Conservation (phyloP, 2,113 vertebrate species). For the Isurus oxyrinchus region DNA sequence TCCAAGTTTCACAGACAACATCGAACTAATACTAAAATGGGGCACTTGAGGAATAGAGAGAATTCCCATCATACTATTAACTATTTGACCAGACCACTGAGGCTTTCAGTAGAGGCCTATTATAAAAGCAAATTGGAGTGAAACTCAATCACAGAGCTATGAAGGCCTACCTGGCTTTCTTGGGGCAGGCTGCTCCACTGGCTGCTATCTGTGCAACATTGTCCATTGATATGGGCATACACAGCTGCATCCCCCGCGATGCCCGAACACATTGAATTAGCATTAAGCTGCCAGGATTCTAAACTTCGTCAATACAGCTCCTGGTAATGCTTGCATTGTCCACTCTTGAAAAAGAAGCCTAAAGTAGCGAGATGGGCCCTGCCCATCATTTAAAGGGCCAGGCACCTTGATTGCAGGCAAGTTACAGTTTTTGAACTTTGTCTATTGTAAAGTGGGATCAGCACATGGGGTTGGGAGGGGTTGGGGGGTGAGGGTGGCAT, state of each 20-base stretch:
- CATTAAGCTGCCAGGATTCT: neutral
- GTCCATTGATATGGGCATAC: neutral
- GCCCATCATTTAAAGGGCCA: neutral
- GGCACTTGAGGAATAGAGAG: neutral
- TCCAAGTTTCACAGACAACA: neutral
- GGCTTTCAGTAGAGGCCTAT: neutral
- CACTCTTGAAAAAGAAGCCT: neutral
- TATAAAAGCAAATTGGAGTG: neutral
- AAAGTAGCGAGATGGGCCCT: neutral
- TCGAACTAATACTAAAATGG: neutral
- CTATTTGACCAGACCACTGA: neutral
- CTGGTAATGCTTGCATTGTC: neutral
- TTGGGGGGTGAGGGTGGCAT: too few relatives aligned
- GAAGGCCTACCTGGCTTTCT: neutral
- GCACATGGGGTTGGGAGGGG: too few relatives aligned
- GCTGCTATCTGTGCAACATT: neutral
- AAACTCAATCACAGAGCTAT: neutral
- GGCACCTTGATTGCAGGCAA: neutral
- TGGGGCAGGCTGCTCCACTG: neutral
- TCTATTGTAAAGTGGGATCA: neutral
- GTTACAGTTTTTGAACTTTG: neutral
- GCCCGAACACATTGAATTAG: neutral
- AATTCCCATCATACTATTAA: neutral
- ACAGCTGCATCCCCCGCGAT: neutral
- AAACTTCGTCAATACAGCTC: neutral